Evolutionary conservation across 2,888 invertebrate genomes (phyloP), one percentile per base, ranked within the genome.

Genomic region (Drosophila flavopinicola): DNA sequence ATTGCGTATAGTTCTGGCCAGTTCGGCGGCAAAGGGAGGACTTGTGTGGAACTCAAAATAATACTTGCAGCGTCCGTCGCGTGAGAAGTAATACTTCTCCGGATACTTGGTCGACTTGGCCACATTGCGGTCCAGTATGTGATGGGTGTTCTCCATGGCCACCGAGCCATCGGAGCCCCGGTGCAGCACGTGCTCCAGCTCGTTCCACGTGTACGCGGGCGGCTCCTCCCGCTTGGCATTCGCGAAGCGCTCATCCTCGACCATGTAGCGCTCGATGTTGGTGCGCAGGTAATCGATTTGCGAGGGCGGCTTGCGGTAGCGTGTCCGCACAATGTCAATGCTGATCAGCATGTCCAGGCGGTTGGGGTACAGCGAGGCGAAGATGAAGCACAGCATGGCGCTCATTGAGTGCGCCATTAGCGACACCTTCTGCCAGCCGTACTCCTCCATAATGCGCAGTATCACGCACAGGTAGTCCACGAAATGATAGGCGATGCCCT

Each of bases 341-440:
- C 88, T 88, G 47, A 91, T 89, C 27, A 91, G 47, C 87, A 91
- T 83, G 60, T 91, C 91, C 32, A 90, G 64, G 32, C 88, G 89
- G 33, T 88, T 90, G 0, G 91, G 90, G 84, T 92, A 95, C 0
- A 94, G 78, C 33, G 93, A 91, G 1, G 94, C 92, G 73, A 94
- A 95, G 10, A 93, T 90, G 85, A 93, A 94, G 9, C 92, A 92
- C 1, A 93, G 90, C 60, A 94, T 93, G 1, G 93, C 93, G 15
- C 94, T 94, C 92, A 95, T 92, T 0, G 95, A 95, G 86, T 96
- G 95, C 1, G 93, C 93, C 66, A 96, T 83, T 10, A 96, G 85
- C 0, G 95, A 94, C 0, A 95, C 92, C 90, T 94, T 94, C 11
- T 93, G 92, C 95, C 95, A 95, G 66, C 93, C 92, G 78, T 94